phyloP scores from a whole-genome alignment of 2,797 vertebrate genomes.

The Chanos chanos region DNA sequence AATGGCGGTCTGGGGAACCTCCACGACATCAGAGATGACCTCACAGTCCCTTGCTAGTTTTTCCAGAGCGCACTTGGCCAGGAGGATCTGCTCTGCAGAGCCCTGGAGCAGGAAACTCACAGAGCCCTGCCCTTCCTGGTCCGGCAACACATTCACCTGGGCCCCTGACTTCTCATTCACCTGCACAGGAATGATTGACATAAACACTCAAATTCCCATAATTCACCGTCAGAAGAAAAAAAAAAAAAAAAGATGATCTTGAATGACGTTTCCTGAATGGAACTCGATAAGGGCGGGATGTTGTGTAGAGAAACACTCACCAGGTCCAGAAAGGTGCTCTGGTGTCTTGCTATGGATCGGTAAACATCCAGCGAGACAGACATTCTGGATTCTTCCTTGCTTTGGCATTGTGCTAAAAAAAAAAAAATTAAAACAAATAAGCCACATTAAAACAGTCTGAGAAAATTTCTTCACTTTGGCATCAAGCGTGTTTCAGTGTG shows the following conservation, averaged over 20 bases:
- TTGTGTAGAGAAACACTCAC: conserved; percentile 52
- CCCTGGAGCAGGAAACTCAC: conserved; percentile 79
- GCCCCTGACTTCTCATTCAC: conserved; percentile 78
- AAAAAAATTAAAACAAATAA: neutral
- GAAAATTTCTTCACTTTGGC: neutral
- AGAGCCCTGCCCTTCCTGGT: conserved; percentile 48
- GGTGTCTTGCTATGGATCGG: conserved; percentile 64
- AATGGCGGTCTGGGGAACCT: conserved; percentile 77
- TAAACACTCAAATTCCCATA: too few relatives aligned
- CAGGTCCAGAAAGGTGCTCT: conserved; percentile 63
- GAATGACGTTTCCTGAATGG: too few relatives aligned
- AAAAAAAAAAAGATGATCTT: neutral
- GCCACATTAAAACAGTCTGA: neutral
- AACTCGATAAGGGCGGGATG: too few relatives aligned
- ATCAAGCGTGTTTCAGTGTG: too few relatives aligned
- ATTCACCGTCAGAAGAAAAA: too few relatives aligned
- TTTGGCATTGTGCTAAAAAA: conserved; percentile 44
- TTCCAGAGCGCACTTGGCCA: conserved; percentile 76
- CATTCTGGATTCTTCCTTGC: conserved; percentile 54
- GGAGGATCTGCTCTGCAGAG: conserved; percentile 76
- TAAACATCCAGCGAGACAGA: conserved; percentile 67
- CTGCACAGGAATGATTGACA: conserved; percentile 56
- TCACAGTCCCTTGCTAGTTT: conserved; percentile 72
- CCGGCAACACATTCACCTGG: conserved; percentile 58
- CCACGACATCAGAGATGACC: conserved; percentile 68